phyloP scores from a whole-genome alignment of 2,888 invertebrate species.

The Zootermopsis nevadensis region DNA sequence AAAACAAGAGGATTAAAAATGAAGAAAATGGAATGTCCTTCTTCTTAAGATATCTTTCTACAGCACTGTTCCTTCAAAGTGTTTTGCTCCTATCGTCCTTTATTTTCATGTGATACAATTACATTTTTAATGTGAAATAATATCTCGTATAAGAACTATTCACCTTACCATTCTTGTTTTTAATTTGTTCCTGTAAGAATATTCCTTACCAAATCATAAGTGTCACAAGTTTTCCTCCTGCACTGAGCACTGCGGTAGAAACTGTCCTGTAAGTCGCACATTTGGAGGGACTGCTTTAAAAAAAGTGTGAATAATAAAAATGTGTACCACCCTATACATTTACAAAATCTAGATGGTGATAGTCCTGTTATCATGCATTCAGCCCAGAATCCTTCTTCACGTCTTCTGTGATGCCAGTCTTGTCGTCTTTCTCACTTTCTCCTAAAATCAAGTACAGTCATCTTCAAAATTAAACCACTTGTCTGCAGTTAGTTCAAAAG shows the following conservation, averaged over 20 bases:
- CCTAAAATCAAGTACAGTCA: constrained; percentile 38
- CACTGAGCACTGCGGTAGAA: background rate
- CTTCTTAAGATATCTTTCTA: background rate
- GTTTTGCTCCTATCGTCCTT: background rate
- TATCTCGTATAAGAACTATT: background rate
- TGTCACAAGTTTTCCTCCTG: background rate
- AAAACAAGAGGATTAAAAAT: background rate
- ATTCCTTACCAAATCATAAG: background rate
- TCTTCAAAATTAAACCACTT: background rate
- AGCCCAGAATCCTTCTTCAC: constrained; percentile 67
- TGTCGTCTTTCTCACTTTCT: constrained; percentile 58
- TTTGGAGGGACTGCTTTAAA: background rate
- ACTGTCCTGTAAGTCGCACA: background rate
- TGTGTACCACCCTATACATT: background rate
- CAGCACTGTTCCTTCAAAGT: background rate
- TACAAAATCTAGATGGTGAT: constrained; percentile 12
- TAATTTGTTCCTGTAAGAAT: background rate
- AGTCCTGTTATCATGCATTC: constrained; percentile 51
- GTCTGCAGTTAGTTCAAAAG: background rate
- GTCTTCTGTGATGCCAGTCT: constrained; percentile 70
- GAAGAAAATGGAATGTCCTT: background rate
- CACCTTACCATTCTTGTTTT: background rate
- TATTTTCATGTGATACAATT: background rate
- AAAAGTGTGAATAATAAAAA: constrained; percentile 9
- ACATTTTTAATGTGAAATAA: background rate